Conservation (phyloP, 2,113 vertebrate species). For the Dicrurus megarhynchus region DNA sequence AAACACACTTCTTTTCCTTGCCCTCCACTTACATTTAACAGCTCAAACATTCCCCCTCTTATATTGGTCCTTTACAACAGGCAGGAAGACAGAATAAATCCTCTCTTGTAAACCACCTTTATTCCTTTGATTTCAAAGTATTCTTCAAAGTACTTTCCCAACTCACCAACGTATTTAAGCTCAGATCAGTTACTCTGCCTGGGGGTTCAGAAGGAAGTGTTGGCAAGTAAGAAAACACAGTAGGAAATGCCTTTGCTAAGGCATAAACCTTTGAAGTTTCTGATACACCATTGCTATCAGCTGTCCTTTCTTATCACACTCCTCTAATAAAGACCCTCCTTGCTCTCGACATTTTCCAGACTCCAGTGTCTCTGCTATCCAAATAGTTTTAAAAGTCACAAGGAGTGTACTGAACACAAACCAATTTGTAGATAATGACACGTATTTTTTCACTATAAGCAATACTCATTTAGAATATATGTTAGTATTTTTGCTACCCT, state of each 20-base stretch:
- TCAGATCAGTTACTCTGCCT: constrained; percentile 32
- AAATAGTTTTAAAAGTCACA: neutral
- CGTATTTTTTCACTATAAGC: neutral
- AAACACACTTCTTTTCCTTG: neutral
- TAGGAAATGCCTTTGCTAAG: neutral
- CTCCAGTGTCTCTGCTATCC: neutral
- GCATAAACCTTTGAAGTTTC: neutral
- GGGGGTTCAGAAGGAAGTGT: neutral
- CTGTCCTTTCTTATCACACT: neutral
- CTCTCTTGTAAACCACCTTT: neutral
- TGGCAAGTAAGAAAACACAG: neutral
- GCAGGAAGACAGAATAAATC: neutral
- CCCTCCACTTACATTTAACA: constrained; percentile 12
- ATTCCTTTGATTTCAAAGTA: constrained; percentile 27
- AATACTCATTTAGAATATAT: neutral
- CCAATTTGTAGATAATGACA: neutral
- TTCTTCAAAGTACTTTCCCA: constrained; percentile 27
- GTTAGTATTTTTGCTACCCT: neutral
- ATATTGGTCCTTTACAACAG: neutral
- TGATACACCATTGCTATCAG: neutral
- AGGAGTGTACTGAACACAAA: neutral
- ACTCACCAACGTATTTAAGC: neutral
- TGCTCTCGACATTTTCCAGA: neutral
- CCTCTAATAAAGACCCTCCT: neutral
- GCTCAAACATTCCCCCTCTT: neutral